These are phyloP conservation scores for Rhaphigaster nebulosa DNA, from an alignment of 2,888 invertebrate genomes.

Conservation along the genomic window DNA sequence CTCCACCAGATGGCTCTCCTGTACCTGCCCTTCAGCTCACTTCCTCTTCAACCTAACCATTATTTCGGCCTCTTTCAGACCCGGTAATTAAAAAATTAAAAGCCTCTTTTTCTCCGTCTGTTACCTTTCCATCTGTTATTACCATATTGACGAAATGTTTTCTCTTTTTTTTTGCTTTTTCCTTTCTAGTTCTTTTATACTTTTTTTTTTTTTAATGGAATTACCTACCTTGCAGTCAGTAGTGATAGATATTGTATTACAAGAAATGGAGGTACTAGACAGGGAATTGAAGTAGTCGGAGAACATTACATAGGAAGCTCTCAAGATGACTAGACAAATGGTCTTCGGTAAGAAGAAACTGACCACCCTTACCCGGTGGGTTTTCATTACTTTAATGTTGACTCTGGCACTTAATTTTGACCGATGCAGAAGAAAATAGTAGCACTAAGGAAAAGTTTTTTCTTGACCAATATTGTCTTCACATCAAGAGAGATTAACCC, in stretches of 20 bases:
- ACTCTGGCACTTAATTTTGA: not conserved
- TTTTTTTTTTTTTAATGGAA: not conserved
- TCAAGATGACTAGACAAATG: slow-evolving; percentile 13
- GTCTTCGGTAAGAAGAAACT: not conserved
- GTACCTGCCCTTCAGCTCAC: slow-evolving; percentile 12
- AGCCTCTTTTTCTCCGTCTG: slow-evolving; percentile 22
- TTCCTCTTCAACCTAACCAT: slow-evolving; percentile 15
- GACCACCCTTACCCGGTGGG: not conserved
- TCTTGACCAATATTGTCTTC: not conserved
- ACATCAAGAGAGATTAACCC: too few relatives aligned
- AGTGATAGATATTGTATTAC: not conserved
- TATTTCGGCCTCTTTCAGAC: not conserved
- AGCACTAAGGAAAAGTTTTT: not conserved
- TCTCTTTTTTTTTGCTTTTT: not conserved
- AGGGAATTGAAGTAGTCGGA: not conserved
- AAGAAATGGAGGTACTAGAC: not conserved
- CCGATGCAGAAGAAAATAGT: not conserved
- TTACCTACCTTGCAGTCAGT: not conserved
- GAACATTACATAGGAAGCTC: not conserved
- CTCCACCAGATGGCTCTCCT: slow-evolving; percentile 7
- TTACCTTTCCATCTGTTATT: not conserved
- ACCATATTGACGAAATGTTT: slow-evolving; percentile 9
- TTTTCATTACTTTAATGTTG: not conserved
- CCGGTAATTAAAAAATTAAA: slow-evolving; percentile 47
- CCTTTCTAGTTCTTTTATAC: not conserved